Percentiles rank a stretch among this genome's conserved stretches.
phyloP scores from a whole-genome alignment of 2,113 vertebrate genomes.

The Phalacrocorax aristotelis region DNA sequence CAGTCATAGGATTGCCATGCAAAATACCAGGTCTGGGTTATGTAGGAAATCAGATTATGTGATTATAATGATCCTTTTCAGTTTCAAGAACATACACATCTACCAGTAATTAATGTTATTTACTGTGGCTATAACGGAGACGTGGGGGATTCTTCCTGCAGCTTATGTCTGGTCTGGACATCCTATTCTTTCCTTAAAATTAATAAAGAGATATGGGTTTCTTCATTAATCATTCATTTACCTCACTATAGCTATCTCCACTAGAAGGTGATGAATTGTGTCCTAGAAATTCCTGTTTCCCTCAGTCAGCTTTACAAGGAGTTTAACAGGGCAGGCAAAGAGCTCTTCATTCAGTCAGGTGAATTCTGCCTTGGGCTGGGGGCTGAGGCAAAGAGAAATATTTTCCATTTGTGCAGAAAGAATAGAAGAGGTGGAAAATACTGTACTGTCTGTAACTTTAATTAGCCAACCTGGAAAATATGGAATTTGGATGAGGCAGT shows the following conservation, averaged over 20 bases:
- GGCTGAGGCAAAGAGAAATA: neutral
- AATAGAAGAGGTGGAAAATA: neutral
- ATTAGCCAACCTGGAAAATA: neutral
- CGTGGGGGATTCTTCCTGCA: neutral
- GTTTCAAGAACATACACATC: neutral
- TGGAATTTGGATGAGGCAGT: neutral
- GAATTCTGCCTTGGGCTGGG: neutral
- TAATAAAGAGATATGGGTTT: neutral
- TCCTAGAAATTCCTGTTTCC: neutral
- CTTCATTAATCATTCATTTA: neutral
- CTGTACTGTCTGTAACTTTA: neutral
- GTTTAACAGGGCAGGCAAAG: neutral
- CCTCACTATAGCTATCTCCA: neutral
- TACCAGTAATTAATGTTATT: neutral
- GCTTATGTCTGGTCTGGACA: neutral
- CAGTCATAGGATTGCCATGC: neutral
- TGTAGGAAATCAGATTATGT: neutral
- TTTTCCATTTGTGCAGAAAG: neutral
- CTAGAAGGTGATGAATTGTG: neutral
- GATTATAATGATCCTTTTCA: neutral
- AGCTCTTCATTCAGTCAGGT: neutral
- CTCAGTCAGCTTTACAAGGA: neutral
- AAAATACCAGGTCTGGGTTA: neutral
- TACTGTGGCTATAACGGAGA: neutral
- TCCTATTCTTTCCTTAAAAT: neutral